Base-by-base conservation (phyloP, 2,113 vertebrate species). In the Alces alces region DNA sequence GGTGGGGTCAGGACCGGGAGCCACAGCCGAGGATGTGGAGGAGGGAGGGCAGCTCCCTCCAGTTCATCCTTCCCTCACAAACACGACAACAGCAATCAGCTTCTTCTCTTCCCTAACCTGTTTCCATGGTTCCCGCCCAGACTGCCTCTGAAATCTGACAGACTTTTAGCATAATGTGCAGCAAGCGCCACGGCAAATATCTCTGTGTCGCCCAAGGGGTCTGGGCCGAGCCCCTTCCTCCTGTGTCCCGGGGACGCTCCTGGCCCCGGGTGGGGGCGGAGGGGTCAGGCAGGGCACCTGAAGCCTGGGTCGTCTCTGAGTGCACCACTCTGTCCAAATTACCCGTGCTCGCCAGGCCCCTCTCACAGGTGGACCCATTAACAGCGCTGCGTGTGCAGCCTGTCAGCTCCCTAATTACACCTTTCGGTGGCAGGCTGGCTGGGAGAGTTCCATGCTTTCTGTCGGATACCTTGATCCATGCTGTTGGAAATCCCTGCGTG, bases 101-200 rank as follows among this genome's bases (percentile, higher is more conserved):
- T 66, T 94, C 94, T 84, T 78, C 80, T 95, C 96, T 96, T 87
- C 95, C 28, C 93, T 98, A 89, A 93, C 94, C 95, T 96, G 98
- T 98, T 98, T 95, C 97, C 98, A 98, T 98, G 97, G 98, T 92
- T 98, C 97, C 97, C 89, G 5, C 89, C 93, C 96, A 94, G 97
- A 0, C 97, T 95, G 97, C 98, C 97, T 98, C 57, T 91, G 61
- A 96, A 96, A 97, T 92, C 96, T 96, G 97, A 98, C 97, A 97
- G 94, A 93, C 96, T 96, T 79, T 97, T 95, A 97, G 96, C 95
- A 97, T 98, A 96, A 98, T 96, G 94, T 89, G 86, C 50, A 33
- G 76, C 21, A 14, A 97, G 50, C 94, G 57, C 90, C 91, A n/a
- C 7, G 1, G 95, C 95, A 97, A 97, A 96, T 83, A 93, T 94